phyloP scores from a whole-genome alignment of 1,140 invertebrate species.

The Armadillidium nasatum region DNA sequence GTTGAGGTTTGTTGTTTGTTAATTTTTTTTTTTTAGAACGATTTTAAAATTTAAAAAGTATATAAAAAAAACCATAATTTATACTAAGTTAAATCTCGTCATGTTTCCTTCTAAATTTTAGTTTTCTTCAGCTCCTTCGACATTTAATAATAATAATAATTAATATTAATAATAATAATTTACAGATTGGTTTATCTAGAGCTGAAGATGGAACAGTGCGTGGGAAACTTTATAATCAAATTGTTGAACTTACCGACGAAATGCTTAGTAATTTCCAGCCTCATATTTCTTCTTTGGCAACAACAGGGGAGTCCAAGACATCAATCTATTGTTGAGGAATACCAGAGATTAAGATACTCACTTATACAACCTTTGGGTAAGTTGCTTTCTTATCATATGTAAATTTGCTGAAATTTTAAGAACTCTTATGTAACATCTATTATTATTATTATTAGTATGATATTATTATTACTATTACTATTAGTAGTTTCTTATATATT shows the following conservation, averaged over 20 bases:
- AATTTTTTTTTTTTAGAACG: too few relatives aligned
- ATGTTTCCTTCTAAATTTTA: not conserved
- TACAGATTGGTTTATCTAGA: constrained; percentile 46
- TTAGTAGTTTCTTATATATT: too few relatives aligned
- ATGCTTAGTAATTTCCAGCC: constrained; percentile 66
- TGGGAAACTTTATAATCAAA: constrained; percentile 61
- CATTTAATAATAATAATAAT: not conserved
- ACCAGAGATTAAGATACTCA: constrained; percentile 28
- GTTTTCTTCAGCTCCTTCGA: not conserved
- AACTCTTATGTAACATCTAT: too few relatives aligned
- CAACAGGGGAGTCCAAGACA: constrained; percentile 49
- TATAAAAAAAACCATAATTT: too few relatives aligned
- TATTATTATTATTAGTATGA: too few relatives aligned
- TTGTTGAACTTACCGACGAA: constrained; percentile 67
- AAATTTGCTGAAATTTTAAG: too few relatives aligned
- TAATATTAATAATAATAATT: not conserved
- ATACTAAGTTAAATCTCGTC: too few relatives aligned
- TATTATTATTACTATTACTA: too few relatives aligned
- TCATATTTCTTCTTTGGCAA: constrained; percentile 30
- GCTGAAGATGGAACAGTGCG: constrained; percentile 49
- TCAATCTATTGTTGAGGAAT: constrained; percentile 22
- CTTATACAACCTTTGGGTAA: constrained; percentile 39
- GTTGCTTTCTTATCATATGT: not conserved
- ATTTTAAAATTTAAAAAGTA: too few relatives aligned
- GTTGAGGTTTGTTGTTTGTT: constrained; percentile 34